These are phyloP conservation scores for Whitmania pigra DNA, from an alignment of 1,140 invertebrate genomes.

Conservation along the genomic window DNA sequence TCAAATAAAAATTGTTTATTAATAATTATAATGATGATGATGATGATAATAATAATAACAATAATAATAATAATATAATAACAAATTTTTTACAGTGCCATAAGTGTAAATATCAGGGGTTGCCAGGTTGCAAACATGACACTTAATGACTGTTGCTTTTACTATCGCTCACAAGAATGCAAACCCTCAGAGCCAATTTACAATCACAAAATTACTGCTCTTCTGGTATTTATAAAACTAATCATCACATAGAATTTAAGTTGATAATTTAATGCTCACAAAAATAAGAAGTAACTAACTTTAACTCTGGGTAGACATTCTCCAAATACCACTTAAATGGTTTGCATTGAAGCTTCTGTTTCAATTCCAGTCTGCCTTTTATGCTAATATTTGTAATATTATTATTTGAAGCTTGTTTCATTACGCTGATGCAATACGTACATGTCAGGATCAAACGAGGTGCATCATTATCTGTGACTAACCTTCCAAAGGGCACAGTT, in stretches of 20 bases:
- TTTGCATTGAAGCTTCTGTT: constrained; percentile 70
- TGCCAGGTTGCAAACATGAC: no score
- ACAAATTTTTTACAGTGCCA: no score
- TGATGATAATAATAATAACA: neutral
- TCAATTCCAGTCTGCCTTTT: constrained; percentile 37
- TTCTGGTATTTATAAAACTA: no score
- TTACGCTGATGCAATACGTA: no score
- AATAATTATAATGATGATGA: neutral
- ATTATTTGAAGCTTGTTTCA: neutral
- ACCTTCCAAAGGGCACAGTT: constrained; percentile 46
- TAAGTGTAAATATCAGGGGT: no score
- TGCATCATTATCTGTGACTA: constrained; percentile 29
- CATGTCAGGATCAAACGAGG: no score
- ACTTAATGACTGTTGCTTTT: no score
- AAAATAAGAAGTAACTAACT: constrained; percentile 32
- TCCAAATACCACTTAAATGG: constrained; percentile 94
- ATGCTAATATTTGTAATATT: constrained; percentile 35
- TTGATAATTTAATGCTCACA: neutral
- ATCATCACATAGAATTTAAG: neutral
- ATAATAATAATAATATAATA: no score
- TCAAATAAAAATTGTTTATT: no score
- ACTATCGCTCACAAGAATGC: no score
- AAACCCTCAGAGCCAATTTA: no score
- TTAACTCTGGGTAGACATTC: constrained; percentile 64
- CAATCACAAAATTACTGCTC: no score